Evolutionary conservation across 2,113 vertebrate species (phyloP).

Genomic region (Charadrius vociferus): DNA sequence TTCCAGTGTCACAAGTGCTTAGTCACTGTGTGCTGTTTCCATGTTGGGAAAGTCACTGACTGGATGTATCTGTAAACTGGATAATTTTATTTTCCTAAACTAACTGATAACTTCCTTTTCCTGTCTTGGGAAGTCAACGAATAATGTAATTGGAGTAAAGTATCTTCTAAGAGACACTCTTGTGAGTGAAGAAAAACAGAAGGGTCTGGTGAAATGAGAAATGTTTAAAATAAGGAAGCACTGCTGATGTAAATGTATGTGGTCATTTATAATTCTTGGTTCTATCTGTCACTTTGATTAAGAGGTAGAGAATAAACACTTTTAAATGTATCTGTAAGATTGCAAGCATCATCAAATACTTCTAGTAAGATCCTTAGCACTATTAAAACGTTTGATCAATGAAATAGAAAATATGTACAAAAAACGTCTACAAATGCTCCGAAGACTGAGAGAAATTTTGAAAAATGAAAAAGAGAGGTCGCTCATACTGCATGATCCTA

Average conservation of each 20-base stretch:
- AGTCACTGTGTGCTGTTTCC: background rate
- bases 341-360: background rate
- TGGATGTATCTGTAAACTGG: background rate
- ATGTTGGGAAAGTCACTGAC: background rate
- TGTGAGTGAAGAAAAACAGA: background rate
- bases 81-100: slow-evolving; percentile 7
- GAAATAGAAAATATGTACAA: background rate
- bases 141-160: background rate
- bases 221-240: background rate
- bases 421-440: background rate
- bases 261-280: background rate
- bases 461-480: background rate
- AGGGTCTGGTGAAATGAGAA: background rate
- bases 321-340: background rate
- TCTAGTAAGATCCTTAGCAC: background rate
- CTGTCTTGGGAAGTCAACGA: background rate
- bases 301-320: background rate
- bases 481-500: accelerated
- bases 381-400: background rate
- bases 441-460: background rate
- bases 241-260: background rate
- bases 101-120: background rate
- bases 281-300: background rate
- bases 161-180: background rate
- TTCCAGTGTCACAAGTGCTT: background rate